These are phyloP conservation scores for chimpanzee (Pan troglodytes) DNA, from an alignment of 2,113 vertebrate genomes.

Conservation along the genomic window NHGRI_mPanTro3-v2.1_pri NC_072409.2:92460501-92461000, in stretches of 20 bases:
- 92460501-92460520: too few relatives aligned
- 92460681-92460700: too few relatives aligned
- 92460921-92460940: not conserved
- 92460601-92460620: too few relatives aligned
- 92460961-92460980: not conserved
- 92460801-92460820: not conserved
- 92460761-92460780: not conserved
- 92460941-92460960: not conserved
- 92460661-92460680: too few relatives aligned
- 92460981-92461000: not conserved
- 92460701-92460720: not conserved
- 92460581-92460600: too few relatives aligned
- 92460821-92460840: not conserved
- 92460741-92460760: not conserved
- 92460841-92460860: not conserved
- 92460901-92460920: not conserved
- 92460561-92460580: too few relatives aligned
- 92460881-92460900: not conserved
- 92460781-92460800: not conserved
- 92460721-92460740: not conserved
- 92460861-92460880: constrained; percentile 3
- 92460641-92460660: too few relatives aligned
- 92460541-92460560: too few relatives aligned
- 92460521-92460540: too few relatives aligned
- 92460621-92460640: too few relatives aligned